A percentile compares a stretch with the other conserved stretches of the same genome.
These are phyloP conservation scores for Cryptocephalus moraei DNA, from an alignment of 2,888 invertebrate species.

Conservation along the genomic window DNA sequence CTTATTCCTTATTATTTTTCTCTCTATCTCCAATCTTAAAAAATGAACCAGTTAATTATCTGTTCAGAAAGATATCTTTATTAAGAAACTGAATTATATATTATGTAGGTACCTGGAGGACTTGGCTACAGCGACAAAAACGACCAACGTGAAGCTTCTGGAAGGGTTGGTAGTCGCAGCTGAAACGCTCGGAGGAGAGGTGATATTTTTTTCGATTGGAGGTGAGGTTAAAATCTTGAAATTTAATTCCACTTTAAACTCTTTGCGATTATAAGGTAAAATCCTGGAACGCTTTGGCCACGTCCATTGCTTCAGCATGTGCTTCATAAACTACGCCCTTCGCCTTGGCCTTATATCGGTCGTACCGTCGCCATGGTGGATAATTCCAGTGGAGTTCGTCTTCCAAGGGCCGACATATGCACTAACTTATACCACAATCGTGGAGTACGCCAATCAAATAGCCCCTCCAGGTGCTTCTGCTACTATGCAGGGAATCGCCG, in stretches of 20 bases:
- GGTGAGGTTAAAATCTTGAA: conserved; percentile 35
- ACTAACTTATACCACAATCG: conserved; percentile 72
- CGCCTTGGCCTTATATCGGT: conserved; percentile 66
- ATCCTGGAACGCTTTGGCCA: conserved; percentile 73
- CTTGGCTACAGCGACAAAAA: conserved; percentile 52
- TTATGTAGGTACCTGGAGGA: conserved; percentile 63
- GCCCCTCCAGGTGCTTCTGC: conserved; percentile 60
- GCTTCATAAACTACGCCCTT: conserved; percentile 65
- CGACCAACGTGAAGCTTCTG: conserved; percentile 60
- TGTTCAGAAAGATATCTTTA: too few relatives aligned
- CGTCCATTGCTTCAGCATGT: conserved; percentile 65
- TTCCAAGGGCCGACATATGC: conserved; percentile 85
- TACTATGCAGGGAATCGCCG: conserved; percentile 76
- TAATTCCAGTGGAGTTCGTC: conserved; percentile 66
- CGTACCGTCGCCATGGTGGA: conserved; percentile 72
- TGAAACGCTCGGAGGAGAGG: conserved; percentile 69
- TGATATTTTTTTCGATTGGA: conserved; percentile 64
- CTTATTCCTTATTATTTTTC: too few relatives aligned
- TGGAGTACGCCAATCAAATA: conserved; percentile 48
- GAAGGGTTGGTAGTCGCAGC: conserved; percentile 73
- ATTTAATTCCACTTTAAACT: neutral
- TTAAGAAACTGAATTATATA: neutral
- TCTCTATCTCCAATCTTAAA: too few relatives aligned
- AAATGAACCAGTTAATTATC: too few relatives aligned
- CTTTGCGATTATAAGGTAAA: conserved; percentile 44